Evolutionary conservation across 2,797 vertebrate genomes (phyloP), one percentile per base, ranked within the genome.

Genomic region (Champsocephalus gunnari): DNA sequence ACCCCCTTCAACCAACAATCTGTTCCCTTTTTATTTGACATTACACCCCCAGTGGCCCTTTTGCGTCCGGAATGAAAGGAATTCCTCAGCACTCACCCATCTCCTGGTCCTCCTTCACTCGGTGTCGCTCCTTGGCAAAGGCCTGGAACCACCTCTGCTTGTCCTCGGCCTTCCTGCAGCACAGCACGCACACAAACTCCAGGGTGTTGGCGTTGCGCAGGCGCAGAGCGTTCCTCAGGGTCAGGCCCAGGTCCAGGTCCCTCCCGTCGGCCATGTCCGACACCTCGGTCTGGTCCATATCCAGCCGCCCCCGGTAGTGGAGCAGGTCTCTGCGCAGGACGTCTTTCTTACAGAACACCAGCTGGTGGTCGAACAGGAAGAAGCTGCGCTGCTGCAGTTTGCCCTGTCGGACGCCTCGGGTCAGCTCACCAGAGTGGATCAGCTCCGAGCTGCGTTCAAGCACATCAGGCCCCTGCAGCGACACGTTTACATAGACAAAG

Each of bases 281-380:
- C 21, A 96, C 93, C 85, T 96, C 94, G 7, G 95, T 90, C 65
- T 92, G 92, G 5, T 99, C 98, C 94, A 96, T 97, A 84, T 98
- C 96, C 56, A 97, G 88, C 17, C 96, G 95, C 21, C 96, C 96
- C 0, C 98, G 96, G 79, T 99, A 99, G 87, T 99, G 97, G 5
- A 99, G 94, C 81, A 99, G 95, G 89, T 99, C 98, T 74, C 98
- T 93, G 59, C 98, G 95, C 88, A 99, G 93, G 57, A 99, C 90
- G 64, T 99, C 98, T 84, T 99, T 99, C 89, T 98, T 99, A 87
- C 98, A 99, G 90, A 96, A 97, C 48, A 99, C 95, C 75, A 99
- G 89, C 88, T 99, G 98, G 90, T 99, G 98, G 94, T 99, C 98
- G 47, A 99, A 99, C 60, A 99, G 95, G 92, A 99, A 99, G 94